Evolutionary conservation across 2,888 invertebrate species (phyloP), one percentile per base, ranked within the genome.

Genomic region (Zaprionus obscuricornis): DNA sequence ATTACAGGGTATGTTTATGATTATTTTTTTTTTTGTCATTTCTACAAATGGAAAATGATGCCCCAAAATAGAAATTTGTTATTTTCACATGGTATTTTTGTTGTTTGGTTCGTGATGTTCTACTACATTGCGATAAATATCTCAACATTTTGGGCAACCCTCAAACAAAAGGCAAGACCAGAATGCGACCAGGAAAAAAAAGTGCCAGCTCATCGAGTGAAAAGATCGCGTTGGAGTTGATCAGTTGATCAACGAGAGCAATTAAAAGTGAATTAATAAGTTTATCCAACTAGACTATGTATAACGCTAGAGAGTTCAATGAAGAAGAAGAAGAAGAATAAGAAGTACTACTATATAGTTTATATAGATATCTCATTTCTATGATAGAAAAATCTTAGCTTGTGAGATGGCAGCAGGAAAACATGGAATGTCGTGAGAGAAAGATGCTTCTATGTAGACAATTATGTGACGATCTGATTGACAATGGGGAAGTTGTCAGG

Each of bases 221-320:
- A 2, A 10, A 33, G 27, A 27, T 39, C 8, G 20, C n/a, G 22
- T 7, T 8, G 26, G 24, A 40, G 50, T 49, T 55, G 50, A 55
- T 43, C 71, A 31, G 47, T 70, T 51, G 49, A 57, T 59, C 66
- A 17, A 29, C 33, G 40, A n/a, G n/a, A 59, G 65, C 78, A 87
- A 86, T 84, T 85, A 86, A 85, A 87, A 69, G 58, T 66, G 62
- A 87, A 77, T 86, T 73, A 81, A 74, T 83, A 34, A 49, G 17
- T 2, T 17, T 27, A n/a, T 10, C 10, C 27, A 50, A 26, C 34
- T 46, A 39, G 34, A 46, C 56, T 13, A 11, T 11, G n/a, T n/a
- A n/a, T n/a, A n/a, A n/a, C n/a, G n/a, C n/a, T n/a, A n/a, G n/a
- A n/a, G n/a, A n/a, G n/a, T n/a, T n/a, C n/a, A n/a, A n/a, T n/a